These are phyloP conservation scores for Somateria mollissima DNA, from an alignment of 2,797 vertebrate species.

Conservation along the genomic window DNA sequence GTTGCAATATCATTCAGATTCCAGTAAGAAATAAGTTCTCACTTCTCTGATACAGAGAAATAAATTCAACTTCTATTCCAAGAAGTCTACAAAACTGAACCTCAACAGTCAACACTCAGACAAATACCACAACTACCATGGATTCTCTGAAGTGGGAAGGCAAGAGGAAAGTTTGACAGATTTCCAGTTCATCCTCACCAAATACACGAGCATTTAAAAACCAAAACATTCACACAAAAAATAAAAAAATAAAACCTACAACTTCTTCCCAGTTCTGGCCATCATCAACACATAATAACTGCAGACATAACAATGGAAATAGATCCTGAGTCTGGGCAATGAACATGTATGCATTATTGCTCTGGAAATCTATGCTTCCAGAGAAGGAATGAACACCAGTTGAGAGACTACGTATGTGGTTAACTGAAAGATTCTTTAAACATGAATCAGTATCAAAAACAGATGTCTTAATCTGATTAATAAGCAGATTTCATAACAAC, in stretches of 20 bases:
- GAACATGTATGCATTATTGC: not conserved
- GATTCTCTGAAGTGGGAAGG: not conserved
- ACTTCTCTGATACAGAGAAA: not conserved
- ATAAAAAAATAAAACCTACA: not conserved
- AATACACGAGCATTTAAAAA: not conserved
- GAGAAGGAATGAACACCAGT: not conserved
- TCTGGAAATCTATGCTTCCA: not conserved
- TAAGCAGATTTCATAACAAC: not conserved
- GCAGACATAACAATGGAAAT: not conserved
- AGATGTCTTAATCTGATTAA: not conserved
- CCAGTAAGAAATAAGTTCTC: not conserved
- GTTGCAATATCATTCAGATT: not conserved
- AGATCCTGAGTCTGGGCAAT: not conserved
- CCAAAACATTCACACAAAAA: fast-evolving
- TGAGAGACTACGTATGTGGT: not conserved
- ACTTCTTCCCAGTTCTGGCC: not conserved
- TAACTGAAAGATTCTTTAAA: not conserved
- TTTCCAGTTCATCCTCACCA: not conserved
- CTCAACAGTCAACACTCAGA: not conserved
- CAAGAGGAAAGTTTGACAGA: not conserved
- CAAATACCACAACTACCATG: not conserved
- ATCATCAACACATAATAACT: not conserved
- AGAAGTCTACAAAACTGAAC: not conserved
- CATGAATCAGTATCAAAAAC: not conserved
- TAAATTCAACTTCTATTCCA: not conserved